Evolutionary conservation across 2,797 vertebrate species (phyloP), one percentile per base, ranked within the genome.

Genomic region (Ispidina picta): DNA sequence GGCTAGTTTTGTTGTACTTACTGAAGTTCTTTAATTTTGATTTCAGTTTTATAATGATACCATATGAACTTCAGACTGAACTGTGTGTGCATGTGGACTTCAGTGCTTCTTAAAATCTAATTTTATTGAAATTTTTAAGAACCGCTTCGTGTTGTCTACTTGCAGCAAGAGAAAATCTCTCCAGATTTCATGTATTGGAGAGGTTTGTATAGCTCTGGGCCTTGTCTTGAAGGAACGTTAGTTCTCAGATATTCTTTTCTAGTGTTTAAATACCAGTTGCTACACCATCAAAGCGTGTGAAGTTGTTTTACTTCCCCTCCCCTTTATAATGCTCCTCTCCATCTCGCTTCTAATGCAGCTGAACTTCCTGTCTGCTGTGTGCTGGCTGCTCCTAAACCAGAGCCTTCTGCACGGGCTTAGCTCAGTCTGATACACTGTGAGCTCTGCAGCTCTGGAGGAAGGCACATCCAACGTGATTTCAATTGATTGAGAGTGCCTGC

Each of bases 331-430:
- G 17, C 58, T 60, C 2, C 65, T 83, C 84, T 93, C 52, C 48
- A 35, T 85, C 70, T 95, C 63, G 1, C 62, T 79, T 83, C n/a
- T 83, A 23, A 25, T 25, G 73, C 80, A 89, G 80, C 80, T 76
- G 63, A 81, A 71, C 80, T 95, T 96, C 87, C 94, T 95, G 92
- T 73, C 85, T 89, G 90, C 77, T 92, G 41, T 46, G 95, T 2
- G 4, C 80, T 10, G 9, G 83, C 87, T 66, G 90, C 80, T 92
- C 89, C 93, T 89, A 85, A 93, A 86, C 28, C 87, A 73, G 83
- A 29, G 9, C 48, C 66, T 72, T 93, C 68, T 59, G 15, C 76
- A 12, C 14, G 6, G 71, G 41, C 74, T 55, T 49, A 22, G 31
- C 79, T 86, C 10, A 0, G 37, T 22, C 2, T 12, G 16, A 23